Base-by-base conservation (phyloP, 1,140 invertebrate genomes). In the Diabrotica undecimpunctata region DNA sequence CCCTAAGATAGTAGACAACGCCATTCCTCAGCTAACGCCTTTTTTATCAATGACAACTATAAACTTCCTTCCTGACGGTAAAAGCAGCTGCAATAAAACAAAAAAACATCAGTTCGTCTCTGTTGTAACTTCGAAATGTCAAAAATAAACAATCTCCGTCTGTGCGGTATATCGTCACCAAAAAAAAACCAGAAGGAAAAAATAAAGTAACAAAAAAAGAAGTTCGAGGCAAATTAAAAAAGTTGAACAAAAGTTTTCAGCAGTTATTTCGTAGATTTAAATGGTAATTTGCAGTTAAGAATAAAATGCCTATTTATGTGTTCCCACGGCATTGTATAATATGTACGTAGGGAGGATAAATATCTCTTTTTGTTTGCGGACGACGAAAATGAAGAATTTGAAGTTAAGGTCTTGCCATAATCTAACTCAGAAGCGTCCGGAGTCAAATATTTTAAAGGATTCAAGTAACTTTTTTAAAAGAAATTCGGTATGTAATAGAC, bases 261-360 rank as follows among this genome's bases (percentile, higher is more conserved):
- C 53, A 54, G 53, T 35, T 13, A 54, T 54, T 35, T 35, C 53
- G 53, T 13, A 54, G 25, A 54, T 54, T 54, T 54, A 54, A 54
- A 54, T 54, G 53, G 53, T 54, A 54, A 54, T 54, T 54, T 54
- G 53, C 53, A 54, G 53, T 54, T 54, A 54, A 54, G 53, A 35
- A 54, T 35, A 54, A 35, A 54, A 10, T 35, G 53, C 7, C 53
- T 8, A 11, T 54, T 54, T 54, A 54, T 35, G 53, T 35, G n/a
- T 54, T 54, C 53, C 53, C 53, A 54, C 53, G 53, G 53, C 53
- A 54, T 54, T 54, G 53, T 54, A 35, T 10, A 35, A 13, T 8
- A 46, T 46, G 41, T 46, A 46, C 41, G 41, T 8, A 38, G n/a
- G 25, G n/a, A 38, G 25, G 37, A 57, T 57, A 37, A 57, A 57